Base-by-base conservation (phyloP, 2,888 invertebrate species). In the Anarsia innoxiella region DNA sequence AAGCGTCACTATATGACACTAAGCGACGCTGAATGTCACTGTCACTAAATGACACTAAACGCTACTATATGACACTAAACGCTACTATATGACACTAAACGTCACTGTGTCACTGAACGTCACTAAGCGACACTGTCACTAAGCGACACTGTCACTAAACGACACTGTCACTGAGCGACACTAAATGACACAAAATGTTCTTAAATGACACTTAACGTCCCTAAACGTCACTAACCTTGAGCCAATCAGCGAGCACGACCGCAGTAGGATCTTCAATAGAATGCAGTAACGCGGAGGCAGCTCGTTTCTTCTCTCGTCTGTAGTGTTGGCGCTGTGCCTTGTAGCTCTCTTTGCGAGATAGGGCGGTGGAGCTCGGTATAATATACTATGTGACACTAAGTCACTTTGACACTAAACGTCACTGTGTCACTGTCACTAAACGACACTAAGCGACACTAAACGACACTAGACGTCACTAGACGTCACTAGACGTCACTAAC, bases 231-330 rank as follows among this genome's bases (percentile, higher is more conserved):
- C 27, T 2, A 2, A 27, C 27, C 27, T 27, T 27, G 11, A 27
- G 31, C 31, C 31, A 31, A 15, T 15, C 31, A 13, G 15, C 14
- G 6, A 15, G 31, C n/a, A 31, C 15, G 14, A 96, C 92, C 1
- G 97, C 95, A 0, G 96, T 91, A 1, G 97, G 96, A 74, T 97
- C 97, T 66, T 94, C 94, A 3, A 97, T 88, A 0, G 96, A 95
- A 59, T 93, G 93, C 42, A 96, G 80, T 36, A 97, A 83, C 56
- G 96, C 96, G 42, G 94, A 91, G 0, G 97, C 94, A 4, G 94
- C 96, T 14, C 96, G 87, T 69, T 96, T 96, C 86, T 97, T 97
- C 77, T 97, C 97, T 56, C 90, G 87, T 23, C 94, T 86, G 3
- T 19, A 19, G 19, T 19, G 19, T 64, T 95, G 94, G 42, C 96